Conservation (phyloP, 2,888 invertebrate species). For the Lathronympha strigana region DNA sequence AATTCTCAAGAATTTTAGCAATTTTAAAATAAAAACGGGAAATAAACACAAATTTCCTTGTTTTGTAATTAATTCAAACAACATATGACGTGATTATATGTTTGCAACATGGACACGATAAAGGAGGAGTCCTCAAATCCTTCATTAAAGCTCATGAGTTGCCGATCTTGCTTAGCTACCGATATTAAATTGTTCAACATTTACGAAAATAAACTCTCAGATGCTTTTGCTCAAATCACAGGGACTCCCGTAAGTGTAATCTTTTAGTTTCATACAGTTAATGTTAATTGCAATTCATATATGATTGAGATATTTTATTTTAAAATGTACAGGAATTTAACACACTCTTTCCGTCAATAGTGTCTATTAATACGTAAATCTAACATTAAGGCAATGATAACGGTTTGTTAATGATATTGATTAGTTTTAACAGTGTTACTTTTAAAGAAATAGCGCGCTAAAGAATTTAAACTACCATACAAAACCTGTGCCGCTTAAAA, state of each 20-base stretch:
- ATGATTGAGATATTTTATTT: background rate
- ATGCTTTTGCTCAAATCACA: slow-evolving; percentile 20
- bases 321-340: background rate
- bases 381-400: too few relatives aligned
- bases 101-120: slow-evolving; percentile 20
- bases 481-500: too few relatives aligned
- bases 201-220: slow-evolving; percentile 19
- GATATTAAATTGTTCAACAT: slow-evolving; percentile 35
- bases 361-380: background rate
- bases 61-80: background rate
- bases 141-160: slow-evolving; percentile 20
- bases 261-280: background rate
- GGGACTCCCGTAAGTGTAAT: slow-evolving; percentile 32
- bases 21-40: background rate
- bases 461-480: too few relatives aligned
- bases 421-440: too few relatives aligned
- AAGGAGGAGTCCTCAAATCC: slow-evolving; percentile 18
- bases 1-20: background rate
- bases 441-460: too few relatives aligned
- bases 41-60: background rate
- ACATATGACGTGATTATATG: background rate
- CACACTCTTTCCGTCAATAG: too few relatives aligned
- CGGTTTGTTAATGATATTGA: too few relatives aligned
- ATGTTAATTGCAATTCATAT: background rate
- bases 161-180: slow-evolving; percentile 32